Percentiles rank a stretch among this genome's conserved stretches.
Conservation (phyloP, 1,140 invertebrate genomes). For the Nephotettix cincticeps region DNA sequence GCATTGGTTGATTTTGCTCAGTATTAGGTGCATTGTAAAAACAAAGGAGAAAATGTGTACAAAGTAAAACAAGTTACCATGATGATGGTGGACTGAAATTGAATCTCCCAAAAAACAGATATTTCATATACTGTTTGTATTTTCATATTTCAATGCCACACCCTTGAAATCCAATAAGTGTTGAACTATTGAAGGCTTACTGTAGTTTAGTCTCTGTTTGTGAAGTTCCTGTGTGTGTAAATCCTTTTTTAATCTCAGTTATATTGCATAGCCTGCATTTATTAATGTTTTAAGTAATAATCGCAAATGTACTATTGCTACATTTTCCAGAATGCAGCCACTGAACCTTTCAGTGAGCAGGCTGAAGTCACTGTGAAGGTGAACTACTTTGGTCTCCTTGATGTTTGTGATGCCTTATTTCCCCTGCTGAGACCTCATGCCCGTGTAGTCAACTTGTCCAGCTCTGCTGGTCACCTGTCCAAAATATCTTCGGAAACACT, state of each 20-base stretch:
- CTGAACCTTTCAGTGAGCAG: constrained; percentile 63
- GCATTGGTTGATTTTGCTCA: too few relatives aligned
- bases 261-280: neutral
- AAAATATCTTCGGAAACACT: constrained; percentile 55
- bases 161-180: too few relatives aligned
- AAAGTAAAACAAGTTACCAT: too few relatives aligned
- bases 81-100: too few relatives aligned
- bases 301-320: neutral
- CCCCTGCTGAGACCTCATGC: constrained; percentile 66
- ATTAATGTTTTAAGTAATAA: neutral
- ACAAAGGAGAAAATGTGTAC: too few relatives aligned
- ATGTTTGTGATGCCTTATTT: constrained; percentile 64
- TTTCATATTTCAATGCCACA: too few relatives aligned
- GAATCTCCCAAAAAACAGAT: too few relatives aligned
- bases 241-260: neutral
- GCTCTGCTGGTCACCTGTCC: constrained; percentile 60
- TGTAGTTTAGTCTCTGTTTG: too few relatives aligned
- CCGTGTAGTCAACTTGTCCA: constrained; percentile 74
- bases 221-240: neutral
- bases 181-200: too few relatives aligned
- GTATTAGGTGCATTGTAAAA: too few relatives aligned
- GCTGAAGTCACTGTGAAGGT: constrained; percentile 66
- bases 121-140: too few relatives aligned
- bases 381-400: constrained; percentile 66
- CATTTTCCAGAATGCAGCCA: constrained; percentile 45